These are phyloP conservation scores for Uloborus plumipes DNA, from an alignment of 2,888 invertebrate genomes.

Conservation along the genomic window DNA sequence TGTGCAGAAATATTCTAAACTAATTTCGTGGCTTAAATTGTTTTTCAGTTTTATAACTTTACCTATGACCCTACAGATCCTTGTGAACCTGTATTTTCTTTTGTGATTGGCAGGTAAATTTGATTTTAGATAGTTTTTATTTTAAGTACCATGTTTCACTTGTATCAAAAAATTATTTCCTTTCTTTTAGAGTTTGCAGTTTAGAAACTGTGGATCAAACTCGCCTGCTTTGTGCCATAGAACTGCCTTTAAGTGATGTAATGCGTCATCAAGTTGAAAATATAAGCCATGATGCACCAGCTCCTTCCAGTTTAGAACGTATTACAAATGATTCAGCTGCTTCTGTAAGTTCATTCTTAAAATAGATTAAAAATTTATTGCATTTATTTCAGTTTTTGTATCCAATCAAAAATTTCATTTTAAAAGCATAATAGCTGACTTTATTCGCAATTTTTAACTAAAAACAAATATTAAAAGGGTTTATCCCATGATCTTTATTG, in stretches of 20 bases:
- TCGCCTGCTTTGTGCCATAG: slow-evolving; percentile 60
- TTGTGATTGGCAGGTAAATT: slow-evolving; percentile 57
- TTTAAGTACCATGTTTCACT: not conserved
- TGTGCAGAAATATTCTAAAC: not conserved
- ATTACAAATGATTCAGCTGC: slow-evolving; percentile 22
- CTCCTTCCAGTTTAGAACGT: slow-evolving; percentile 30
- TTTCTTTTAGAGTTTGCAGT: slow-evolving; percentile 51
- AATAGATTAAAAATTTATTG: no score
- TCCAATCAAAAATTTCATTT: no score
- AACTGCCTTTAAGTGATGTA: slow-evolving; percentile 62
- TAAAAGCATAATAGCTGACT: no score
- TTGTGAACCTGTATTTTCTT: slow-evolving; percentile 59
- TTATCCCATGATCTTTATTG: no score
- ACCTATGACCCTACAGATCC: slow-evolving; percentile 58
- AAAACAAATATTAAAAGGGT: no score
- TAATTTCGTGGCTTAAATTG: not conserved
- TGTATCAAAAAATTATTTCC: not conserved
- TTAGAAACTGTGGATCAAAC: slow-evolving; percentile 63
- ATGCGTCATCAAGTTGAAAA: slow-evolving; percentile 59
- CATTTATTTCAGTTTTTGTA: no score
- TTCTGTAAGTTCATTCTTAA: slow-evolving; percentile 20
- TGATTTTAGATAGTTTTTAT: slow-evolving; percentile 2
- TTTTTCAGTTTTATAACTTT: slow-evolving; percentile 59
- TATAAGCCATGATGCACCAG: slow-evolving; percentile 45
- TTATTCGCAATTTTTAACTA: no score